These are phyloP conservation scores for Mesocricetus auratus DNA, from an alignment of 2,113 vertebrate genomes.

Conservation along the genomic window DNA sequence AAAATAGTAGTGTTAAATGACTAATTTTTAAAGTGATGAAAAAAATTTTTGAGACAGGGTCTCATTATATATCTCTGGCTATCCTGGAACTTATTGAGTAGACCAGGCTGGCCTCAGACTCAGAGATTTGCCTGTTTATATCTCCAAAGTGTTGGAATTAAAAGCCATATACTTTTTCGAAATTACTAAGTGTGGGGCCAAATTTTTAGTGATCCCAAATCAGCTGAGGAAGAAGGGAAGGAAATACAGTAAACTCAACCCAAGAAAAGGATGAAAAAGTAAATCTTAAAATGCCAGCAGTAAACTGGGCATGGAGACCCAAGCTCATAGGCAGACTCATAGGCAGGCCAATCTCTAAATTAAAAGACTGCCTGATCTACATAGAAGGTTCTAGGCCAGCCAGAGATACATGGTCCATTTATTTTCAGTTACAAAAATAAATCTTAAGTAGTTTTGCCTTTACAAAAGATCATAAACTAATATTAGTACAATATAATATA, in stretches of 20 bases:
- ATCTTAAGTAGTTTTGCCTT: too few relatives aligned
- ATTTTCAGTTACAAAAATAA: background rate
- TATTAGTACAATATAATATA: background rate
- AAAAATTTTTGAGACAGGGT: background rate
- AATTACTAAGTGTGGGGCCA: background rate
- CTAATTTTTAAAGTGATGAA: background rate
- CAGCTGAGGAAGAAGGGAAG: background rate
- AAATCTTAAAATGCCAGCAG: background rate
- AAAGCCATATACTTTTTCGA: background rate
- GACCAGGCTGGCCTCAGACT: background rate
- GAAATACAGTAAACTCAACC: background rate
- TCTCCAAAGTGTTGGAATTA: background rate
- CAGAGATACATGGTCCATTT: background rate
- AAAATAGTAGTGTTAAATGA: background rate
- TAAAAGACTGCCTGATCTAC: background rate
- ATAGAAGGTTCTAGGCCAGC: background rate
- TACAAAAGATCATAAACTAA: constrained; percentile 4
- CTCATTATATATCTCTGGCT: background rate
- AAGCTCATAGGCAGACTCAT: background rate
- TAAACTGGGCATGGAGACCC: background rate
- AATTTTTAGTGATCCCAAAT: constrained; percentile 9
- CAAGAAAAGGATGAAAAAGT: background rate
- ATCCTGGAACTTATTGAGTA: background rate
- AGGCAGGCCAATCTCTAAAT: background rate
- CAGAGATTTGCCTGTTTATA: background rate